Evolutionary conservation across 1,140 invertebrate genomes (phyloP).

Genomic region (roundworm (Caenorhabditis elegans)): WBcel235 BX284605.5:1630501-1631000

Average conservation of each 20-base stretch:
- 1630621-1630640: constrained; percentile 25
- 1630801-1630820: not conserved
- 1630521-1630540: constrained; percentile 3
- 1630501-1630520: not conserved
- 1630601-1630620: constrained; percentile 32
- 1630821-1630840: not conserved
- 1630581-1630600: constrained; percentile 35
- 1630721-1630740: not conserved
- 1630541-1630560: constrained; percentile 18
- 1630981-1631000: constrained; percentile 19
- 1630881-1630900: constrained; percentile 4
- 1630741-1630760: constrained; percentile 6
- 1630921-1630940: not conserved
- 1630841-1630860: not conserved
- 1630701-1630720: not conserved
- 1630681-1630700: constrained; percentile 25
- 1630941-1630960: constrained; percentile 15
- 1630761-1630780: not conserved
- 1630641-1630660: constrained; percentile 2
- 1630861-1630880: constrained; percentile 6
- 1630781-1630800: constrained; percentile 31
- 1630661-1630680: not conserved
- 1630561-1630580: not conserved
- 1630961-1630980: not conserved
- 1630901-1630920: not conserved